Evolutionary conservation across 2,797 vertebrate genomes (phyloP), one percentile per base, ranked within the genome.

Genomic region (Myripristis jacobus): DNA sequence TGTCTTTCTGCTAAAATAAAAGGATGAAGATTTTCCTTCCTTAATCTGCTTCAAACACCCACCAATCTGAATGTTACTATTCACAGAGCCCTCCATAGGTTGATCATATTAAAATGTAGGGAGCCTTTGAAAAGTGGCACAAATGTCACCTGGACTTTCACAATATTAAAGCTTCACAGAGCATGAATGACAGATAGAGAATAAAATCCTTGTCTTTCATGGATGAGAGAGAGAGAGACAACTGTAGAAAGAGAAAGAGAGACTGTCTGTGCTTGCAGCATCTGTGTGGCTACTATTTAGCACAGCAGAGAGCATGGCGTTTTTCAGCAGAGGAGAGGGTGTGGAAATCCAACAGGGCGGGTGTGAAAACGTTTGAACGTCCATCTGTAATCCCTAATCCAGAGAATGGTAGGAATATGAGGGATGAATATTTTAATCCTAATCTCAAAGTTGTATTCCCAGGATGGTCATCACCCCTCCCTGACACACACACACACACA

Each of bases 321-420:
- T 69, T 48, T 74, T 74, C 43, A 67, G 25, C 43, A 36, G 52
- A 56, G n/a, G 22, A 24, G 43, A 67, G 57, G 51, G 70, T 72
- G 73, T 36, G 73, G 47, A 85, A 85, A 85, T 87, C 70, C 63
- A 50, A 56, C 64, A 66, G 69, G 74, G 55, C 0, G n/a, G 65
- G 79, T 77, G 78, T 84, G 79, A 89, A 88, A 86, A 81, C 77
- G 48, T 76, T 51, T 68, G 16, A 76, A 62, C 25, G 2, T 54
- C 44, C 51, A 74, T 84, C 70, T 86, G 62, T 85, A 86, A 89
- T 70, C 78, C 75, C 72, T 90, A 90, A 91, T 91, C 86, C 85
- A 82, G 38, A 81, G 71, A 77, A 64, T 76, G 38, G 52, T 56
- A 73, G 66, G 38, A 77, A 85, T 88, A 87, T 82, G 38, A 74